phyloP scores from a whole-genome alignment of 2,797 vertebrate genomes.

The Salarias fasciatus region DNA sequence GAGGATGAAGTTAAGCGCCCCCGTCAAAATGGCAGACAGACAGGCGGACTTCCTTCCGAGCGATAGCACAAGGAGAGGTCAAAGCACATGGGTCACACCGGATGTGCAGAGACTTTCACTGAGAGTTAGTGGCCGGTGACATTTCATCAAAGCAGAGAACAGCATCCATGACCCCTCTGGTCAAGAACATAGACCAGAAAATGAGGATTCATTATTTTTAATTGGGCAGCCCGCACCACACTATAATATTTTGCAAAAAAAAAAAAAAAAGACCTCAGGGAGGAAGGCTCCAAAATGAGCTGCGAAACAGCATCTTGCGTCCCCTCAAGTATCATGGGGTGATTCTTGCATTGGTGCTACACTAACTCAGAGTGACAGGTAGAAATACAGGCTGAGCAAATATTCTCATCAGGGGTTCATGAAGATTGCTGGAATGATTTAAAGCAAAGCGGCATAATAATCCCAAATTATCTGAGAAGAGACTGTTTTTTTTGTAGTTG shows the following conservation, averaged over 20 bases:
- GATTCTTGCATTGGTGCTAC: conserved; percentile 25
- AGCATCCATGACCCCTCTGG: conserved; percentile 50
- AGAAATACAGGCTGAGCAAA: conserved; percentile 2
- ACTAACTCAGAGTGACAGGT: conserved; percentile 18
- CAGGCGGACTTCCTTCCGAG: conserved; percentile 55
- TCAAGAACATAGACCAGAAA: conserved; percentile 57
- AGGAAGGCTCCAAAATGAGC: conserved; percentile 26
- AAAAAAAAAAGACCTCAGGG: conserved; percentile 6
- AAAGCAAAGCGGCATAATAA: neutral
- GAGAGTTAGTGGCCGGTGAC: conserved; percentile 67
- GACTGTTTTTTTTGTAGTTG: too few relatives aligned
- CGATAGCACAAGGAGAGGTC: conserved; percentile 65
- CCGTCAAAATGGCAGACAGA: conserved; percentile 55
- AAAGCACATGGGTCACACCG: conserved; percentile 54
- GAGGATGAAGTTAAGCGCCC: conserved; percentile 47
- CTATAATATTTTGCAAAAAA: conserved; percentile 17
- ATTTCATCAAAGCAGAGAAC: conserved; percentile 67
- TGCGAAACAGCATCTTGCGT: conserved; percentile 24
- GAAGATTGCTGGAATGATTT: neutral
- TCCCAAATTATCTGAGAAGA: too few relatives aligned
- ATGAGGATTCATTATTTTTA: conserved; percentile 73
- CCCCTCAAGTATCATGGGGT: conserved; percentile 2
- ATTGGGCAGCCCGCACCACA: conserved; percentile 52
- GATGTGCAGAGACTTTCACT: conserved; percentile 59
- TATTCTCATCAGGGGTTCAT: neutral